phyloP scores from a whole-genome alignment of 2,113 vertebrate species.

The Rhinoderma darwinii region DNA sequence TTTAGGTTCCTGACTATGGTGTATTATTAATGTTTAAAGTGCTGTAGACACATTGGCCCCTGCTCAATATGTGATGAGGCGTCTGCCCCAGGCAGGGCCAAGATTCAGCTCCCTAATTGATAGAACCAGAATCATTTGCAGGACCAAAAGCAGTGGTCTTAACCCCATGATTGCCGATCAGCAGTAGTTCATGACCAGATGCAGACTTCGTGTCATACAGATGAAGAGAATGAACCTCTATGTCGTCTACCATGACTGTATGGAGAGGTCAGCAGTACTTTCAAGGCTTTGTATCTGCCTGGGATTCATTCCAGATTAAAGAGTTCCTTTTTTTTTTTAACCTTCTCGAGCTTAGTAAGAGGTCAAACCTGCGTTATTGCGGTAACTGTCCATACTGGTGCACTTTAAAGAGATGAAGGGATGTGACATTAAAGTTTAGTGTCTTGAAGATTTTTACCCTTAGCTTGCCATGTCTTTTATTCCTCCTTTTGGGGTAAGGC shows the following conservation, averaged over 20 bases:
- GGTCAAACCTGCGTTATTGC: slow-evolving; percentile 78
- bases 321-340: slow-evolving; percentile 66
- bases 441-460: slow-evolving; percentile 66
- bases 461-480: slow-evolving; percentile 49
- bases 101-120: slow-evolving; percentile 37
- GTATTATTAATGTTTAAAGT: slow-evolving; percentile 60
- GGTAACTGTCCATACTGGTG: slow-evolving; percentile 72
- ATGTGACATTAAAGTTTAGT: slow-evolving; percentile 68
- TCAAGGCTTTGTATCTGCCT: slow-evolving; percentile 68
- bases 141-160: background rate
- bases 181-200: background rate
- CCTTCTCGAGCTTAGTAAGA: slow-evolving; percentile 78
- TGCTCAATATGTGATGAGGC: slow-evolving; percentile 50
- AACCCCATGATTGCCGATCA: slow-evolving; percentile 11
- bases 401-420: slow-evolving; percentile 71
- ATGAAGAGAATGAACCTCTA: background rate
- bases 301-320: slow-evolving; percentile 76
- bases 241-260: background rate
- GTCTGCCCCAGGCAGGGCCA: slow-evolving; percentile 33
- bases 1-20: slow-evolving; percentile 56
- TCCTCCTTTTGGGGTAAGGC: background rate
- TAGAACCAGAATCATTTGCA: background rate
- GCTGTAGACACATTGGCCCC: slow-evolving; percentile 56
- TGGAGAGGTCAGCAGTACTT: slow-evolving; percentile 27
- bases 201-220: background rate